Base-by-base conservation (phyloP, 1,140 invertebrate genomes). In the Homalodisca vitripennis region DNA sequence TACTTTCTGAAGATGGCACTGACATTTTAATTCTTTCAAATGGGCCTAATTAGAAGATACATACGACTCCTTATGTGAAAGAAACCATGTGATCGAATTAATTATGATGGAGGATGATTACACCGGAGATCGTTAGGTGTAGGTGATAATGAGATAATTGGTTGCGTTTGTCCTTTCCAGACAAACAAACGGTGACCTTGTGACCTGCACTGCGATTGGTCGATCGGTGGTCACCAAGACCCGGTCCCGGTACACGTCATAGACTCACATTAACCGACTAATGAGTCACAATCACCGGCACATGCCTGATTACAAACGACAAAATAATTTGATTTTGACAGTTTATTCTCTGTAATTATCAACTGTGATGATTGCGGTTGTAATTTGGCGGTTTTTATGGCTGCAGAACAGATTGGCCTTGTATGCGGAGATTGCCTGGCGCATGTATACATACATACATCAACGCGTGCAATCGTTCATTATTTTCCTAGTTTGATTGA, bases 41-140 rank as follows among this genome's bases (percentile, higher is more conserved):
- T 17, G 48, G 47, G 20, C 22, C 20, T 67, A 30, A 30, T 60
- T 24, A 60, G 26, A 27, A 29, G 55, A 60, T 26, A 30, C 14
- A 3, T 60, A 17, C 34, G 3, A 30, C 13, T 24, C 32, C 63
- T 66, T 47, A 24, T 24, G 32, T 14, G 63, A 6, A 41, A 3
- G 41, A 66, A 32, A 66, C 47, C 17, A 20, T 46, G 46, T 62
- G 47, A 65, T 66, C 66, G 68, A 71, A 71, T 71, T 71, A 71
- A 71, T 71, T 65, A 71, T 71, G 70, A 71, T 71, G 41, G 64
- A 65, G 26, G 41, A 68, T 71, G 70, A 71, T 71, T 68, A 51
- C 30, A 57, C 46, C 13, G 14, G n/a, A 17, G 57, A 68, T 68
- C 70, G 55, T 71, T 71, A 71, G 53, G 57, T 48, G 22, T 27